Percentiles rank a stretch among this genome's conserved stretches.
Evolutionary conservation across 1,140 invertebrate species (phyloP).

Genomic region (Drosophila yakuba): DNA sequence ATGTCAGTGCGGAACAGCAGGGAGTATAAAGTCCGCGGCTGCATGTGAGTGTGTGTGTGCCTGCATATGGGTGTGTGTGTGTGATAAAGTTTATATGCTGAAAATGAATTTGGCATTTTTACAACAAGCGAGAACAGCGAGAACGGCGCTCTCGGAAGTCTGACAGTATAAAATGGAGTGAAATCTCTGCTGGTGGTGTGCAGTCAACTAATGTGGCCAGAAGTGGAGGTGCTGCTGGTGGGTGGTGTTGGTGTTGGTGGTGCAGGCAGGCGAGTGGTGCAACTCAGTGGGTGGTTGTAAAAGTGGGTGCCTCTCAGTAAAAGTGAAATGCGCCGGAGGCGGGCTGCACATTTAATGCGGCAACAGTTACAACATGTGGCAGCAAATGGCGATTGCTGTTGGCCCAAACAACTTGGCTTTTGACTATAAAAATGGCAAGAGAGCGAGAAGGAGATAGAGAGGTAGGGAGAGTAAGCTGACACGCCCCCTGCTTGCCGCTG

Average conservation of each 20-base stretch:
- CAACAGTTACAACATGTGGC: slow-evolving; percentile 81
- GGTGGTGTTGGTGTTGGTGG: not conserved
- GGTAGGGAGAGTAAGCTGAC: slow-evolving; percentile 56
- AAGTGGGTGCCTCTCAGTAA: slow-evolving; percentile 55
- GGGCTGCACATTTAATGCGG: slow-evolving; percentile 74
- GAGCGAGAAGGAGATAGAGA: not conserved
- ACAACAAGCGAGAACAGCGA: slow-evolving; percentile 42
- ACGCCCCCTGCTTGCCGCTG: slow-evolving; percentile 20
- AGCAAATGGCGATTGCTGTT: slow-evolving; percentile 67
- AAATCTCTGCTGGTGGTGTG: slow-evolving; percentile 79
- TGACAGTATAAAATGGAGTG: slow-evolving; percentile 82
- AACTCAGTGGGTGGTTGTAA: slow-evolving; percentile 40
- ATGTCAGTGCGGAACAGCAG: slow-evolving; percentile 65
- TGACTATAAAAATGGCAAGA: slow-evolving; percentile 72
- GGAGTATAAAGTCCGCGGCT: slow-evolving; percentile 56
- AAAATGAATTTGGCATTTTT: slow-evolving; percentile 83
- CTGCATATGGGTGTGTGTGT: slow-evolving; percentile 29
- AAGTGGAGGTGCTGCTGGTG: slow-evolving; percentile 1
- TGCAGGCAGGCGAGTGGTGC: not conserved
- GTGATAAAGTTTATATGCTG: slow-evolving; percentile 68
- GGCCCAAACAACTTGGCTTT: slow-evolving; percentile 78
- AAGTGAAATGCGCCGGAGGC: slow-evolving; percentile 74
- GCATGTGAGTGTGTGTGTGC: slow-evolving; percentile 15
- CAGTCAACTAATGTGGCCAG: slow-evolving; percentile 66
- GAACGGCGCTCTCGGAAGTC: slow-evolving; percentile 72